Percentiles rank a stretch among this genome's conserved stretches.
Evolutionary conservation across 1,140 invertebrate species (phyloP).

Genomic region (Diabrotica virgifera): DNA sequence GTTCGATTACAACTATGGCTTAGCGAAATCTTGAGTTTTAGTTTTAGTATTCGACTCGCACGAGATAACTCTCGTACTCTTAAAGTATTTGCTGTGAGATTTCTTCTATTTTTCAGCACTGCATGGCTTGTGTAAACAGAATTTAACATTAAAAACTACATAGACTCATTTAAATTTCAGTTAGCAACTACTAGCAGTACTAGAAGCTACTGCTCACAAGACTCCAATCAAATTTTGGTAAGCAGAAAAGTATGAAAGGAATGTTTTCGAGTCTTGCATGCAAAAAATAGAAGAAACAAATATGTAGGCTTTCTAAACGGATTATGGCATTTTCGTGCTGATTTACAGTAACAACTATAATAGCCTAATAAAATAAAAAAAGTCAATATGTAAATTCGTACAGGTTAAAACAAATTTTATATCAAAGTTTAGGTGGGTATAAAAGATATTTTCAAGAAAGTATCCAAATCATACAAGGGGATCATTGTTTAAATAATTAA

Average conservation of each 20-base stretch:
- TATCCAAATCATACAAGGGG: too few relatives aligned
- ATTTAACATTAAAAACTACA: neutral
- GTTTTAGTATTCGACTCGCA: too few relatives aligned
- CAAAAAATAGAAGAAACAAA: neutral
- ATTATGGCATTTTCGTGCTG: too few relatives aligned
- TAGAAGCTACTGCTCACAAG: conserved; percentile 8
- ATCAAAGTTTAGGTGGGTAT: too few relatives aligned
- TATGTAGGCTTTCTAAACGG: neutral
- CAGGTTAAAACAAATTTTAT: too few relatives aligned
- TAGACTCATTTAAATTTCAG: neutral
- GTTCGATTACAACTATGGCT: too few relatives aligned
- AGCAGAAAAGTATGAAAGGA: conserved; percentile 4
- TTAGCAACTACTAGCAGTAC: neutral
- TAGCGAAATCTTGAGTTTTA: too few relatives aligned
- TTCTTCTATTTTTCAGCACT: conserved; percentile 13
- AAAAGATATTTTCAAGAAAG: too few relatives aligned
- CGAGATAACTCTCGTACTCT: neutral
- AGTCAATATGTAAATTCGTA: too few relatives aligned
- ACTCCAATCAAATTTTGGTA: conserved; percentile 14
- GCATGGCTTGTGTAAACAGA: conserved; percentile 7
- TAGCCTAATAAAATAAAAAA: too few relatives aligned
- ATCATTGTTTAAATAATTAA: too few relatives aligned
- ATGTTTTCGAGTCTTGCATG: conserved; percentile 2
- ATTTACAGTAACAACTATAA: too few relatives aligned
- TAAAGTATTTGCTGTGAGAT: neutral